phyloP scores from a whole-genome alignment of 2,888 invertebrate genomes.

The Barypeithes pellucidus region DNA sequence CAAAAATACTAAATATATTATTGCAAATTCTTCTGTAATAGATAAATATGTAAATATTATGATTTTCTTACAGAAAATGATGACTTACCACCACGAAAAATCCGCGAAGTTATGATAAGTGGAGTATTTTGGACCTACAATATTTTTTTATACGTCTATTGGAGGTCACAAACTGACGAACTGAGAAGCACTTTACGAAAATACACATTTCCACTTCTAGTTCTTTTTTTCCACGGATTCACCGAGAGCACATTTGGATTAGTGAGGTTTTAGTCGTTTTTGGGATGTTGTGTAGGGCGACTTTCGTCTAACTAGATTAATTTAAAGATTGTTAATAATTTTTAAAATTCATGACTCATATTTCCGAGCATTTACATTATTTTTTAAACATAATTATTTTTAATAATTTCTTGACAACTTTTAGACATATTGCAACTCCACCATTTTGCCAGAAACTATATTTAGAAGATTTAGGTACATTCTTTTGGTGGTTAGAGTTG shows the following conservation, averaged over 20 bases:
- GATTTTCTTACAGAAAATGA: conserved; percentile 11
- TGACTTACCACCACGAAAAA: not conserved
- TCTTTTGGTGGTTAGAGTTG: too few relatives aligned
- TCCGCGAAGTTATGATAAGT: not conserved
- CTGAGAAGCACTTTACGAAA: not conserved
- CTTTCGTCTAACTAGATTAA: not conserved
- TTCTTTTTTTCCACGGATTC: not conserved
- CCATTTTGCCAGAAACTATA: not conserved
- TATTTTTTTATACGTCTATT: conserved; percentile 13
- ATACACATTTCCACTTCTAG: not conserved
- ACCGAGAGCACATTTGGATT: conserved; percentile 7
- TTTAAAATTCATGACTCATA: too few relatives aligned
- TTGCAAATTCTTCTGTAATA: too few relatives aligned
- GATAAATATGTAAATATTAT: not conserved
- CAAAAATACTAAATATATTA: too few relatives aligned
- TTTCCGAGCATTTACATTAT: too few relatives aligned
- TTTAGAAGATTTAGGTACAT: too few relatives aligned
- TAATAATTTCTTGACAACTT: too few relatives aligned
- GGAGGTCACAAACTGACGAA: not conserved
- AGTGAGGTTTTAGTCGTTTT: not conserved
- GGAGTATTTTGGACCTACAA: conserved; percentile 14
- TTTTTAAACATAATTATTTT: too few relatives aligned
- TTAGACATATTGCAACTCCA: not conserved
- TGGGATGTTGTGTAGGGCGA: not conserved
- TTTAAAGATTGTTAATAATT: too few relatives aligned